These are phyloP conservation scores for Aegithalos caudatus DNA, from an alignment of 2,113 vertebrate species.

Conservation along the genomic window DNA sequence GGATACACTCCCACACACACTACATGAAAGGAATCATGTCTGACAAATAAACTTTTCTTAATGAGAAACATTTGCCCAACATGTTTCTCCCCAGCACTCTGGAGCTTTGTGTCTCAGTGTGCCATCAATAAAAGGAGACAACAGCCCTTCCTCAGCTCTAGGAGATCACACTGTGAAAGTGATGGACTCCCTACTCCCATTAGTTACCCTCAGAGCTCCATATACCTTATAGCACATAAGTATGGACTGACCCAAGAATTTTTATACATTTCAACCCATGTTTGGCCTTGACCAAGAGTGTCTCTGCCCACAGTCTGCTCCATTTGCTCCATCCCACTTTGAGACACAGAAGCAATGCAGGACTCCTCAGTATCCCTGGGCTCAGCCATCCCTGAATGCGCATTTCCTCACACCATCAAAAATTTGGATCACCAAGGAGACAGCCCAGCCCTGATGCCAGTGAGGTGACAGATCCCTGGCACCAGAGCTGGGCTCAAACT, in stretches of 20 bases:
- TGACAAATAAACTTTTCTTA: conserved; percentile 53
- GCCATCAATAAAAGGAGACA: background rate
- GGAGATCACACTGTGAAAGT: background rate
- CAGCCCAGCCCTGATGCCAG: background rate
- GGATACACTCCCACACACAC: background rate
- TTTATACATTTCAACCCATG: background rate
- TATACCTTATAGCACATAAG: background rate
- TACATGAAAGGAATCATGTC: conserved; percentile 18
- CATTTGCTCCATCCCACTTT: background rate
- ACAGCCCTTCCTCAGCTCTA: background rate
- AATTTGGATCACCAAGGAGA: background rate
- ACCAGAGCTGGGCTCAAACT: background rate
- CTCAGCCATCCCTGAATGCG: background rate
- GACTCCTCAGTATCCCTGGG: background rate
- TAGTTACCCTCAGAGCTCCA: background rate
- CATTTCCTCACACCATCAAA: background rate
- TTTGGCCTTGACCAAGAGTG: background rate
- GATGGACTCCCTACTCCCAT: background rate
- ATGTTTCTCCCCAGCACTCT: background rate
- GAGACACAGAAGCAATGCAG: background rate
- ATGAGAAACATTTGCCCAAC: conserved; percentile 30
- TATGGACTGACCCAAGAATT: background rate
- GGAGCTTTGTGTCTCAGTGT: background rate
- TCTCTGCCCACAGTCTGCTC: background rate
- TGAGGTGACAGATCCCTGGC: conserved; percentile 59